Conservation (phyloP, 2,797 vertebrate genomes). For the Falco columbarius region DNA sequence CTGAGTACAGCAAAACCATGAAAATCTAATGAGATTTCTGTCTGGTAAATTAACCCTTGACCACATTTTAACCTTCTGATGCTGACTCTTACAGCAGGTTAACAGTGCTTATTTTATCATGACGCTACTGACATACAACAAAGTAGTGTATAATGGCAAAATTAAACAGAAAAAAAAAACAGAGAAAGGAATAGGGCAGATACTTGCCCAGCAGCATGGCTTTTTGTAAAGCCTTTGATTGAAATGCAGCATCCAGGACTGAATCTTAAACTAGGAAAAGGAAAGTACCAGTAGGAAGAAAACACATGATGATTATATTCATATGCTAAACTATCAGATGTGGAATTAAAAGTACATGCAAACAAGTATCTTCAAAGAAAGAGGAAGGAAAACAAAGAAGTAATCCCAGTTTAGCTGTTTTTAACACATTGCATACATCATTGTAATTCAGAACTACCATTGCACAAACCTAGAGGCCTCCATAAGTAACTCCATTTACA, state of each 20-base stretch:
- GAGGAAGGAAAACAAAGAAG: not conserved
- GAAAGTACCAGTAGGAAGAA: not conserved
- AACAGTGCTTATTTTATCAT: conserved; percentile 10
- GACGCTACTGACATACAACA: not conserved
- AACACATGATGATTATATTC: not conserved
- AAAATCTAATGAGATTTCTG: conserved; percentile 39
- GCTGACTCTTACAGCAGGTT: not conserved
- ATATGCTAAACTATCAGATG: not conserved
- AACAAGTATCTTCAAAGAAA: not conserved
- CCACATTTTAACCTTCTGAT: not conserved
- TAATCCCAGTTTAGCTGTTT: not conserved
- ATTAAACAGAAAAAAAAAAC: not conserved
- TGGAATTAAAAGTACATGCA: not conserved
- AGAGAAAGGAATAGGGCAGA: not conserved
- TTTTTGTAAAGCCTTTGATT: not conserved
- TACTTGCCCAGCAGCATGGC: not conserved
- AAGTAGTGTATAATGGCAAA: not conserved
- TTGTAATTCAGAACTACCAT: not conserved
- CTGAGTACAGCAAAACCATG: not conserved
- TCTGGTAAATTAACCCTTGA: conserved; percentile 31
- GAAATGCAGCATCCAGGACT: not conserved
- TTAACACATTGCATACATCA: not conserved
- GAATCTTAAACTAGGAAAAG: not conserved
- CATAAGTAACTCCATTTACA: not conserved
- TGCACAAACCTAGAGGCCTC: not conserved